A percentile compares a stretch with the other conserved stretches of the same genome.
phyloP scores from a whole-genome alignment of 2,888 invertebrate genomes.

The Ctenicera cuprea region DNA sequence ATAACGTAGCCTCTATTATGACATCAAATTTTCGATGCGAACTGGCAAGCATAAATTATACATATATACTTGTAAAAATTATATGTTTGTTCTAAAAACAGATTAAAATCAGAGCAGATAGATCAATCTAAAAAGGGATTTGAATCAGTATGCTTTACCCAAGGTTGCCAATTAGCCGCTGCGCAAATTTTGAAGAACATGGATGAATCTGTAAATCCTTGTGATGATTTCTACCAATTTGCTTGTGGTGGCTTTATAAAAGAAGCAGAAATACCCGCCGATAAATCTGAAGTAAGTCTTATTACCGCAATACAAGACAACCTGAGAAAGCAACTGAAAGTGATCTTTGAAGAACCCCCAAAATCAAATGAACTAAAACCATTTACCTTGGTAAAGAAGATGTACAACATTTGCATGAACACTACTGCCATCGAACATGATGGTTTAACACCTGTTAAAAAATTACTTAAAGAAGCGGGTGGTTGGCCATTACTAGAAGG shows the following conservation, averaged over 20 bases:
- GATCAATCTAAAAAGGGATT: no score
- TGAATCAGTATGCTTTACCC: no score
- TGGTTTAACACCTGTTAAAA: conserved; percentile 77
- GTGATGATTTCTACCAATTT: conserved; percentile 85
- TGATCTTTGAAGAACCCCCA: conserved; percentile 73
- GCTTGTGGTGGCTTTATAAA: conserved; percentile 83
- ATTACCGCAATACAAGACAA: conserved; percentile 75
- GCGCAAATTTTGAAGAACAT: no score
- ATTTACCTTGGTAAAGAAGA: conserved; percentile 70
- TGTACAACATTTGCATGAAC: conserved; percentile 72
- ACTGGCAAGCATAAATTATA: no score
- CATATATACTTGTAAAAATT: no score
- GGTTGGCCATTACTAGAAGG: conserved; percentile 33
- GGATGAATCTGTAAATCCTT: conserved; percentile 77
- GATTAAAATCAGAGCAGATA: no score
- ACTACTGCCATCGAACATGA: conserved; percentile 74
- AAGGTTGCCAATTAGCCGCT: no score
- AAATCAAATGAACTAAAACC: conserved; percentile 66
- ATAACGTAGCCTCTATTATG: no score
- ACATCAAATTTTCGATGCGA: no score
- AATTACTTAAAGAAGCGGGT: conserved; percentile 76
- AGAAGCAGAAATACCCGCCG: conserved; percentile 68
- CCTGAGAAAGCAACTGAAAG: conserved; percentile 75
- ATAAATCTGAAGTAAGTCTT: conserved; percentile 72
- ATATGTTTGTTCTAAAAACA: no score